Base-by-base conservation (phyloP, 53 echinoderm and acorn worm genomes). In the Holothuria scabra region DNA sequence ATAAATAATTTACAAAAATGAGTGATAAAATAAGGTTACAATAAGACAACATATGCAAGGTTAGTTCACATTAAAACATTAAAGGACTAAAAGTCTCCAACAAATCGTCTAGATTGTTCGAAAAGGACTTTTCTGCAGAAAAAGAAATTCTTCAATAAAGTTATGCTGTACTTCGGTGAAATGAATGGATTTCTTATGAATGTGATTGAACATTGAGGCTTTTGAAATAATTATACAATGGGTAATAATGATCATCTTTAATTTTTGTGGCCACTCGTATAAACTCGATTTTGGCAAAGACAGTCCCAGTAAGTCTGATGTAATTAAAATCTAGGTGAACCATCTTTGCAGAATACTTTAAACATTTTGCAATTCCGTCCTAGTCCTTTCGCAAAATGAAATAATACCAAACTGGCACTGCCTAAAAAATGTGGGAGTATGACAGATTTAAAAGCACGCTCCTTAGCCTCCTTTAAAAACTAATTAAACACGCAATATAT, bases 341-440 rank as follows among this genome's bases (percentile, higher is more conserved):
- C 23, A 66, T 66, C 66, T 66, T 66, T 66, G 66, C 23, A 14
- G 28, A 13, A 66, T 4, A 6, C 66, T 66, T 66, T 66, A 66
- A 66, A 66, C 13, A 66, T 28, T 2, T 23, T 66, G 13, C 66
- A 66, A 66, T 0, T 66, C 28, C 26, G 5, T 66, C 66, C 66
- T 66, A 13, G 22, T 66, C 5, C 11, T 66, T 66, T 26, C 0
- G 66, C 24, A 66, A 66, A 24, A 24, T 24, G 26, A 66, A 66
- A 18, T 66, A 28, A 66, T 66, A 66, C 66, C 66, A 66, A 11
- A 66, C 66, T 66, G 66, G 24, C 34, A 66, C 66, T 66, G 66
- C 66, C 23, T 66, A 25, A 66, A 28, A 66, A 7, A 66, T 24
- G 28, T 28, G 66, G 66, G 25, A 22, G 66, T 25, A 66, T 28